Conservation (phyloP, 2,888 invertebrate species). For the Aporophyla lueneburgensis region DNA sequence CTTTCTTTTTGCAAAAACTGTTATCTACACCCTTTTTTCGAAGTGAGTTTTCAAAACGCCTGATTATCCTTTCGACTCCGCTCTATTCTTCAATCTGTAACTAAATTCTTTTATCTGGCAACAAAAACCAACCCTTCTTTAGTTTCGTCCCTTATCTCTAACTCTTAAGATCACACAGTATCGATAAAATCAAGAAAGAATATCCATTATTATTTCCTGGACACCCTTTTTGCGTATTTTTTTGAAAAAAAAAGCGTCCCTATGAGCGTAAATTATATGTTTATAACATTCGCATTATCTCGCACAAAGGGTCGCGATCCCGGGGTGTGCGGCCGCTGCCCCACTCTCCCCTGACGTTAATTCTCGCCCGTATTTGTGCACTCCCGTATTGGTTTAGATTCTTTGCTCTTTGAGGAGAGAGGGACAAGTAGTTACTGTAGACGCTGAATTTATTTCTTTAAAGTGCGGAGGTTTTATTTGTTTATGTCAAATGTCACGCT, state of each 20-base stretch:
- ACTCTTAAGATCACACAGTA: conserved; percentile 51
- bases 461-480: conserved; percentile 25
- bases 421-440: conserved; percentile 55
- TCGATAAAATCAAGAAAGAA: conserved; percentile 57
- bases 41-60: conserved; percentile 2
- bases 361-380: conserved; percentile 83
- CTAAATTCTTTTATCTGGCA: conserved; percentile 42
- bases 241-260: conserved; percentile 41
- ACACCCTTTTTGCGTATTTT: conserved; percentile 58
- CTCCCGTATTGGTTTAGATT: conserved; percentile 81
- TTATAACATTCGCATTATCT: conserved; percentile 69
- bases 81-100: conserved; percentile 10
- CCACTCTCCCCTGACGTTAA: conserved; percentile 62
- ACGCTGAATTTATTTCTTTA: conserved; percentile 58
- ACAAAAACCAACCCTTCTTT: conserved; percentile 35
- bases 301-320: conserved; percentile 65
- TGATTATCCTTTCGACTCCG: not conserved
- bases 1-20: not conserved
- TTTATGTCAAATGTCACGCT: conserved; percentile 15
- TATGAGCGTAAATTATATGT: conserved; percentile 67
- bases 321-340: conserved; percentile 51
- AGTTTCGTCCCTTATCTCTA: conserved; percentile 35
- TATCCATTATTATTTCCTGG: conserved; percentile 51
- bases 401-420: conserved; percentile 68
- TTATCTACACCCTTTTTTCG: not conserved